phyloP scores from a whole-genome alignment of 2,797 vertebrate species.

The Podarcis siculus region DNA sequence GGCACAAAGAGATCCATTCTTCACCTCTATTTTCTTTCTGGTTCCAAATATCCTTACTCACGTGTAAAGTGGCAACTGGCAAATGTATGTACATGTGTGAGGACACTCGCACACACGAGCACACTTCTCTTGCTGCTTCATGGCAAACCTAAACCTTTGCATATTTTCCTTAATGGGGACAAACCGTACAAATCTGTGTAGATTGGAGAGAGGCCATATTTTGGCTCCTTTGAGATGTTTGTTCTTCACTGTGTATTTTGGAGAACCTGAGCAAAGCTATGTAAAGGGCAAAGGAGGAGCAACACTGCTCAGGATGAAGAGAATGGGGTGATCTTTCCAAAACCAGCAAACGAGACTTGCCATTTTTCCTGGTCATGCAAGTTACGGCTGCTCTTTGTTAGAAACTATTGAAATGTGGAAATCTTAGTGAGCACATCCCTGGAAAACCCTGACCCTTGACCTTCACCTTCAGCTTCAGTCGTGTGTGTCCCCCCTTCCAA shows the following conservation, averaged over 20 bases:
- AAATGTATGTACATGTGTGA: background rate
- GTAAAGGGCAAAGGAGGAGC: conserved; percentile 43
- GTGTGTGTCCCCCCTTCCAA: background rate
- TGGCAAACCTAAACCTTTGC: background rate
- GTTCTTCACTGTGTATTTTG: conserved; percentile 59
- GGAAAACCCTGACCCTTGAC: background rate
- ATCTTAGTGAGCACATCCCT: background rate
- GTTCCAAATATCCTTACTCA: background rate
- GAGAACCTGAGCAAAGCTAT: conserved; percentile 58
- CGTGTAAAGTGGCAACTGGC: background rate
- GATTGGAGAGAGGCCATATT: conserved; percentile 47
- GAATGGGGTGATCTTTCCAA: conserved; percentile 51
- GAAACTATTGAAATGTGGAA: background rate
- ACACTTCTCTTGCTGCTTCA: background rate
- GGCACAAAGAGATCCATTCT: background rate
- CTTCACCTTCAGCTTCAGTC: background rate
- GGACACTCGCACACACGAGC: background rate
- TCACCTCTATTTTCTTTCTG: background rate
- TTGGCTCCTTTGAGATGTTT: background rate
- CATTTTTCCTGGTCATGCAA: conserved; percentile 20
- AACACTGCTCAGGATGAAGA: conserved; percentile 53
- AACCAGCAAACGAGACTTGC: conserved; percentile 59
- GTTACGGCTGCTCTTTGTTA: conserved; percentile 9
- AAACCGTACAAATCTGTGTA: conserved; percentile 40
- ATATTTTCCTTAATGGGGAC: conserved; percentile 21